Conservation (phyloP, 2,888 invertebrate species). For the Heterodera filipjevi region DNA sequence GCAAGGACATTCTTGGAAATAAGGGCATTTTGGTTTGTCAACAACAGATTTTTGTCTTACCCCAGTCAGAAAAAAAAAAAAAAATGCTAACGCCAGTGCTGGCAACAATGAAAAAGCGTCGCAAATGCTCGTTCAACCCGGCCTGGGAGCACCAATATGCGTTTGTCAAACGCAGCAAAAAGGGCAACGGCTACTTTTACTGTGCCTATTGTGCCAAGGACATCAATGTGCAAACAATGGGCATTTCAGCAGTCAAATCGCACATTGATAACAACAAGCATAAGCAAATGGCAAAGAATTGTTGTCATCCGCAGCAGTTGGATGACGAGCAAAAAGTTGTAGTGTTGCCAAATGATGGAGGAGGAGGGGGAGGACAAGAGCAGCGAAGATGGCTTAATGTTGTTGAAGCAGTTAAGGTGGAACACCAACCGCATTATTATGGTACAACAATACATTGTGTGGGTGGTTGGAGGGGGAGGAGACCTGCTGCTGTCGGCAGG, state of each 20-base stretch:
- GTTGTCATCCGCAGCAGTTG: too few species aligned
- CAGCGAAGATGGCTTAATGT: too few species aligned
- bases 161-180: neutral
- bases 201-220: neutral
- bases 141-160: neutral
- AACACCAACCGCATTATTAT: too few species aligned
- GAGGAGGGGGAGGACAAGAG: too few species aligned
- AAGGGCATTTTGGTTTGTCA: too few species aligned
- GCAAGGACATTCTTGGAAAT: too few species aligned
- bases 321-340: too few species aligned
- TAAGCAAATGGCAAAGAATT: neutral
- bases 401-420: too few species aligned
- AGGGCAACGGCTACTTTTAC: neutral
- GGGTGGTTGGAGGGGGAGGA: too few species aligned
- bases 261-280: neutral
- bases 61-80: neutral
- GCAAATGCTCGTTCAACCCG: neutral
- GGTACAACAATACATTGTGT: too few species aligned
- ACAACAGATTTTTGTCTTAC: neutral
- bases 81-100: neutral
- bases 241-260: neutral
- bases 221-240: neutral
- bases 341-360: too few species aligned
- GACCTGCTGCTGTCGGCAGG: too few species aligned
- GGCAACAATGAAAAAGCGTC: neutral